Conservation (phyloP, 2,797 vertebrate species). For the Esox lucius region DNA sequence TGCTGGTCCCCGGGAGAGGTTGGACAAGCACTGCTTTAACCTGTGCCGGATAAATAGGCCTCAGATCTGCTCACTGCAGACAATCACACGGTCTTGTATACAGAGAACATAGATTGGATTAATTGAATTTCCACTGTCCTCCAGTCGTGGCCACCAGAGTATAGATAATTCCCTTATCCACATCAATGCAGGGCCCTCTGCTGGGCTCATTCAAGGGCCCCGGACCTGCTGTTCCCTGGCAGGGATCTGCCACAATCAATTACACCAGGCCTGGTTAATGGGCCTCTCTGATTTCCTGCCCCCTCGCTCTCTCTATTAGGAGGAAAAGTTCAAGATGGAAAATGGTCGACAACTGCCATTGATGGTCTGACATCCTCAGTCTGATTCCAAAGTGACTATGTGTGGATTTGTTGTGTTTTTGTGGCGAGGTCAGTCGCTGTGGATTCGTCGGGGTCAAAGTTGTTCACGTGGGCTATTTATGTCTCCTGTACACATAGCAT, state of each 20-base stretch:
- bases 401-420: slow-evolving; percentile 1
- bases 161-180: slow-evolving; percentile 75
- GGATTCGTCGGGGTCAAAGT: slow-evolving; percentile 24
- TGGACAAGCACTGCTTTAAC: slow-evolving; percentile 16
- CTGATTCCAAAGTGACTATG: slow-evolving; percentile 22
- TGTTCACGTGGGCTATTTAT: slow-evolving; percentile 22
- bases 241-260: slow-evolving; percentile 79
- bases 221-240: slow-evolving; percentile 72
- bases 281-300: slow-evolving; percentile 60
- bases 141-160: slow-evolving; percentile 66
- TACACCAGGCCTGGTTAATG: slow-evolving; percentile 75
- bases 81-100: slow-evolving; percentile 35
- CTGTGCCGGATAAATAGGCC: slow-evolving; percentile 1
- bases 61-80: slow-evolving; percentile 25
- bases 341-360: slow-evolving; percentile 30
- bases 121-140: slow-evolving; percentile 75
- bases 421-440: slow-evolving; percentile 58
- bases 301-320: slow-evolving; percentile 46
- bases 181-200: slow-evolving; percentile 73
- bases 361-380: slow-evolving; percentile 41
- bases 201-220: slow-evolving; percentile 68
- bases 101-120: slow-evolving; percentile 69
- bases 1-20: too few species aligned
- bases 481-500: slow-evolving; percentile 14
- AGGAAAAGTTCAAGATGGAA: slow-evolving; percentile 53